Evolutionary conservation across 1,140 invertebrate genomes (phyloP), one percentile per base, ranked within the genome.

Genomic region (Gonioctena quinquepunctata): DNA sequence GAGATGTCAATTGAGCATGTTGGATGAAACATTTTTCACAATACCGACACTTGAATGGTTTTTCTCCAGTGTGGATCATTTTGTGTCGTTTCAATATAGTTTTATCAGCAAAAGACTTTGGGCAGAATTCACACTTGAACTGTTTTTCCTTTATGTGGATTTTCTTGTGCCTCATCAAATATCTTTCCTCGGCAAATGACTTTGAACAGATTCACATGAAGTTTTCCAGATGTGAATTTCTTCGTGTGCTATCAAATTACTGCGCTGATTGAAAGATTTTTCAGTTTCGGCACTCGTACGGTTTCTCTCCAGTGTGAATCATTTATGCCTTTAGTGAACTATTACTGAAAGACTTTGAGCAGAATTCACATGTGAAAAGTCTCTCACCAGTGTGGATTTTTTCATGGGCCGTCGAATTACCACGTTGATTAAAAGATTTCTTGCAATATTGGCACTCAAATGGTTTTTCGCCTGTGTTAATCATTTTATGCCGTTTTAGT

Each of bases 401-500:
- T 78, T 90, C 90, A 84, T 94, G 56, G 3, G 8, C 26, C 8
- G 11, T 3, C 23, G 26, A n/a, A 13, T 26, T 25, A 59, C 56
- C 33, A 42, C 33, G 11, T 2, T 42, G 11, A 0, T 89, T 86
- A 80, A 95, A 95, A 21, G 89, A 86, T 83, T 93, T 93, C 1
- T 86, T 85, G 79, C 93, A 94, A 16, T 90, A 78, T n/a, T 88
- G 85, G 80, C 93, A 94, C 54, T 87, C 87, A 78, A 93, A 93
- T 3, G 92, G 93, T 77, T 93, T 93, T 80, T 94, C 93, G 42
- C 89, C 90, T 21, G 89, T 90, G 77, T 92, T 91, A 1, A 88
- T 72, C 18, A 90, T 85, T 74, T 87, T 79, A 79, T 93, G 92
- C 79, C 91, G 90, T 68, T 88, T 88, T 18, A 92, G 83, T n/a